These are phyloP conservation scores for Caenorhabditis remanei DNA, from an alignment of 1,140 invertebrate species.

Conservation along the genomic window DNA sequence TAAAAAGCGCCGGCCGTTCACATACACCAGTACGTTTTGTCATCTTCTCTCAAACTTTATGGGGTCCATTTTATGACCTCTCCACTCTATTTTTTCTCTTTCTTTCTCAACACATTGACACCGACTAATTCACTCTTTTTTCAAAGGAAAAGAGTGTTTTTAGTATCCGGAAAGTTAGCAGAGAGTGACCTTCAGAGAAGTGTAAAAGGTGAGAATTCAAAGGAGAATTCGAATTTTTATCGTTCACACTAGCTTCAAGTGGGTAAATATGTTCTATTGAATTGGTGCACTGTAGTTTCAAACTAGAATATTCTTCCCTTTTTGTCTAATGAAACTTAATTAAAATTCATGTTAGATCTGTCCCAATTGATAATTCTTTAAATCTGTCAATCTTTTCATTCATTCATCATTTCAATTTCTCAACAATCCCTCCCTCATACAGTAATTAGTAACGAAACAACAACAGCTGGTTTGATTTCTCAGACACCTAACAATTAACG, in stretches of 20 bases:
- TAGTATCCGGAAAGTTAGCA: not conserved
- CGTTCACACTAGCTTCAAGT: not conserved
- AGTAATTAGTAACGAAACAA: slow-evolving; percentile 11
- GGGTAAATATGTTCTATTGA: not conserved
- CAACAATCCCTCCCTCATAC: too few relatives aligned
- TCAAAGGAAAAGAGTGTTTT: not conserved
- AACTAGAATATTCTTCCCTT: too few relatives aligned
- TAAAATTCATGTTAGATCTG: too few relatives aligned
- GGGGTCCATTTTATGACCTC: slow-evolving; percentile 28
- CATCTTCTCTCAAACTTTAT: slow-evolving; percentile 17
- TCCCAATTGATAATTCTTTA: too few relatives aligned
- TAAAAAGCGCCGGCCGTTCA: not conserved
- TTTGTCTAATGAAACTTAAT: too few relatives aligned
- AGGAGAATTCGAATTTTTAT: not conserved
- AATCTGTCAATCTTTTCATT: too few relatives aligned
- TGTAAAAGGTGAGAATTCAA: not conserved
- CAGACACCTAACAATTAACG: slow-evolving; percentile 22
- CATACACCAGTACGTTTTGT: not conserved
- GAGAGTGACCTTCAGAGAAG: not conserved
- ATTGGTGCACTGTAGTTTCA: too few relatives aligned
- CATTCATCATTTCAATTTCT: too few relatives aligned
- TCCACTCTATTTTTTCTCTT: not conserved
- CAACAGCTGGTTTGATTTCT: not conserved
- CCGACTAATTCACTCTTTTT: slow-evolving; percentile 36
- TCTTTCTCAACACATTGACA: slow-evolving; percentile 17